Evolutionary conservation across 2,797 vertebrate species (phyloP).

Genomic region (Crax fasciolata): DNA sequence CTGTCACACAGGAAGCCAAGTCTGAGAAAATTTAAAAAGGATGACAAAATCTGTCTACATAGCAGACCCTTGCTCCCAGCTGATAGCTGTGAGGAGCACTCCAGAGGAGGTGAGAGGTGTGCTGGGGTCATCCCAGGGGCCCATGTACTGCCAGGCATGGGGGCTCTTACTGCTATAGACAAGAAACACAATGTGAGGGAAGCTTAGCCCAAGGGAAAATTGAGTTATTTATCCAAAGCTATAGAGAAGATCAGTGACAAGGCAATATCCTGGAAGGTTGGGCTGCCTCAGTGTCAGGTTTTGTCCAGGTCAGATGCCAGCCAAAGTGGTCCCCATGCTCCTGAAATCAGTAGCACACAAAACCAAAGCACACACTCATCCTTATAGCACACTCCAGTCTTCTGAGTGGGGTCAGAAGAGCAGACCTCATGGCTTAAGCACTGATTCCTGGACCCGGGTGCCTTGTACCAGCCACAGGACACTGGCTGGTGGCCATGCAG

Average conservation of each 20-base stretch:
- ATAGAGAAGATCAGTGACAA: neutral
- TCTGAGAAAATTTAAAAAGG: neutral
- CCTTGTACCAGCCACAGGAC: neutral
- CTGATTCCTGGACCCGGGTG: neutral
- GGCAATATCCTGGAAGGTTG: neutral
- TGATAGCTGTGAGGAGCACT: neutral
- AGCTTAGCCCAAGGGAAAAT: neutral
- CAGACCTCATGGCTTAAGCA: neutral
- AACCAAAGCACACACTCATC: fast-evolving
- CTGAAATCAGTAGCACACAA: neutral
- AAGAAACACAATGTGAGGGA: too few species aligned
- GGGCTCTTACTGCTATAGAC: neutral
- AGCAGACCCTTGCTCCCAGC: neutral
- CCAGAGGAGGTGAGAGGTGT: neutral
- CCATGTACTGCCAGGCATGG: neutral
- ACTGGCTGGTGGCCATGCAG: neutral
- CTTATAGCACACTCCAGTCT: neutral
- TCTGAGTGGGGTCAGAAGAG: neutral
- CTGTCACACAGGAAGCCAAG: neutral
- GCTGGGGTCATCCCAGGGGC: neutral
- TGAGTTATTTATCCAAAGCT: neutral
- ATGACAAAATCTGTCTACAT: neutral
- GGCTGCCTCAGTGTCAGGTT: neutral
- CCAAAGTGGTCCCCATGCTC: neutral
- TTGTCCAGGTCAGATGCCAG: neutral